A percentile compares a stretch with the other conserved stretches of the same genome.
Conservation (phyloP, 2,797 vertebrate species). For the Okamejei kenojei region DNA sequence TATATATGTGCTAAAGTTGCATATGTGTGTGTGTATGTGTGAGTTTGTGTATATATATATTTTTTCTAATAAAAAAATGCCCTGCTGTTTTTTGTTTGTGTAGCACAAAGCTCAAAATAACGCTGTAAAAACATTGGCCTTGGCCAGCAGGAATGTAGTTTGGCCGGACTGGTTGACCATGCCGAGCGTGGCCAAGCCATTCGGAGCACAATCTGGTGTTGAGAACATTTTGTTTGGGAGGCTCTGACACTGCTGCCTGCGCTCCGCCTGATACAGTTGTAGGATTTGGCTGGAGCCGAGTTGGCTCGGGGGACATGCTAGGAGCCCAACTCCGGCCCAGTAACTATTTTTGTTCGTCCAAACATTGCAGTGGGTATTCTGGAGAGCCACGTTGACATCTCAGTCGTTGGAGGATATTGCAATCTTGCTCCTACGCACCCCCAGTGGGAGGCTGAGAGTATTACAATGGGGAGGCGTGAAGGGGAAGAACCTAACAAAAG, state of each 20-base stretch:
- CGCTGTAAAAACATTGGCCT: slow-evolving; percentile 17
- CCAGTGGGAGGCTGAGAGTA: not conserved
- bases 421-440: not conserved
- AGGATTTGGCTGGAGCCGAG: not conserved
- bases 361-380: slow-evolving; percentile 25
- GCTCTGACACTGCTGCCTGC: not conserved
- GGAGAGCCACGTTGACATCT: slow-evolving; percentile 31
- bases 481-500: not conserved
- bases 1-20: no score
- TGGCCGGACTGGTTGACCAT: not conserved
- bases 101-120: slow-evolving; percentile 26
- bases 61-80: not conserved
- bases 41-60: not conserved
- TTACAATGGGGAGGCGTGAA: not conserved
- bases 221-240: slow-evolving; percentile 29
- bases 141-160: slow-evolving; percentile 23
- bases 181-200: slow-evolving; percentile 5
- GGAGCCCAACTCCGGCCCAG: slow-evolving; percentile 21
- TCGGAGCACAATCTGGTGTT: slow-evolving; percentile 20
- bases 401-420: not conserved
- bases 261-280: not conserved
- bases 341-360: slow-evolving; percentile 32
- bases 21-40: no score
- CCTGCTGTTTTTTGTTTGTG: slow-evolving; percentile 21
- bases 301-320: slow-evolving; percentile 2